These are phyloP conservation scores for Perca schrenkii DNA, from an alignment of 2,113 vertebrate species.

Conservation along the genomic window DNA sequence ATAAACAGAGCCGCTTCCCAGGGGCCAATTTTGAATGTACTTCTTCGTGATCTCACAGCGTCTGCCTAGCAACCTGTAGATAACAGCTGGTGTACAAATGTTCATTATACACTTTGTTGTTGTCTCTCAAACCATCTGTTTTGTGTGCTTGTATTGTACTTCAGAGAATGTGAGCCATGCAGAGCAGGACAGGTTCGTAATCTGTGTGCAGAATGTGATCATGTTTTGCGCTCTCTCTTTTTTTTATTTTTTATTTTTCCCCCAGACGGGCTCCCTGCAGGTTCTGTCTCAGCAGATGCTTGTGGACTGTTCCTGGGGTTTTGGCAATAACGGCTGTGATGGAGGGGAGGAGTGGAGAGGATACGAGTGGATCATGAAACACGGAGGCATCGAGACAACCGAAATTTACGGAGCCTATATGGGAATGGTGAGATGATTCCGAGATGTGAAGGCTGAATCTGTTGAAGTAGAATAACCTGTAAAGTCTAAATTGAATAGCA, in stretches of 20 bases:
- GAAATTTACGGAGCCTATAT: constrained; percentile 86
- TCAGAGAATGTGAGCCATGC: not conserved
- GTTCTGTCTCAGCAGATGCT: constrained; percentile 89
- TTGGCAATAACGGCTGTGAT: constrained; percentile 87
- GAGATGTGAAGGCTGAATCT: not conserved
- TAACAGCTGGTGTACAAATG: constrained; percentile 31
- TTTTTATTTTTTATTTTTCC: not conserved
- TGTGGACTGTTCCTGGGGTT: constrained; percentile 89
- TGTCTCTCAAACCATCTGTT: not conserved
- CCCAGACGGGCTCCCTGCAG: constrained; percentile 83
- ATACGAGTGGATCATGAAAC: constrained; percentile 89
- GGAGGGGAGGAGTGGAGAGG: constrained; percentile 88
- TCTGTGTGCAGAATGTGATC: not conserved
- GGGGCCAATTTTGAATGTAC: constrained; percentile 15
- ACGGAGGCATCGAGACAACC: constrained; percentile 86
- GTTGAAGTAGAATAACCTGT: not conserved
- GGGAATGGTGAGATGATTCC: constrained; percentile 83
- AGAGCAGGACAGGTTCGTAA: not conserved
- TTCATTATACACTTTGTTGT: not conserved
- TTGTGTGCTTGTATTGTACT: not conserved
- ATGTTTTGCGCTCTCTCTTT: not conserved
- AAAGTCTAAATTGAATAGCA: no score
- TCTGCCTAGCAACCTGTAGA: constrained; percentile 7
- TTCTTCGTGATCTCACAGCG: constrained; percentile 21
- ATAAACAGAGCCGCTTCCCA: constrained; percentile 43